Evolutionary conservation across 2,797 vertebrate genomes (phyloP).

Genomic region (Scolopax rusticola): DNA sequence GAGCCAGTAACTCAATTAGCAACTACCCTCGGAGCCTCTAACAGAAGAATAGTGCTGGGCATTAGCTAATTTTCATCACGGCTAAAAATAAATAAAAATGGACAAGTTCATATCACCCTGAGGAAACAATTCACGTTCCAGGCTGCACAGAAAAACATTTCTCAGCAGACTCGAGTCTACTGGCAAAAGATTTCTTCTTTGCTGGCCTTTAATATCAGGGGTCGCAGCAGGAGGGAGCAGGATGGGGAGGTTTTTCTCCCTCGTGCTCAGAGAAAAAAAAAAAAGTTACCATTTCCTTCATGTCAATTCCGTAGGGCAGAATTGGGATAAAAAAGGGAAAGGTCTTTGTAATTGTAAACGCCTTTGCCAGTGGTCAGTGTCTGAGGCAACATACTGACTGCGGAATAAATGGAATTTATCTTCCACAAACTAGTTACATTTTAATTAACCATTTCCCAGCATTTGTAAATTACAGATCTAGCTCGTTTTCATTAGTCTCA

Average conservation of each 20-base stretch:
- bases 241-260: background rate
- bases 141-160: background rate
- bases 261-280: background rate
- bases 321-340: background rate
- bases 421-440: background rate
- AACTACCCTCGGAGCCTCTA: background rate
- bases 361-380: background rate
- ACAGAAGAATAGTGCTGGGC: background rate
- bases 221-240: background rate
- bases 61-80: background rate
- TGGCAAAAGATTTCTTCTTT: background rate
- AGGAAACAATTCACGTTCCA: background rate
- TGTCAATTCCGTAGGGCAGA: background rate
- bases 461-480: background rate
- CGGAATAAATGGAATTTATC: accelerated
- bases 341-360: background rate
- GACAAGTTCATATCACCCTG: background rate
- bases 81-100: slow-evolving; percentile 19
- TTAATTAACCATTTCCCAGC: background rate
- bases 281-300: background rate
- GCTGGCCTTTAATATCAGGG: background rate
- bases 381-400: background rate
- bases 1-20: accelerated
- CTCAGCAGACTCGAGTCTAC: background rate
- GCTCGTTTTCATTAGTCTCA: background rate